phyloP scores from a whole-genome alignment of 2,797 vertebrate species.

The Bovichtus diacanthus region DNA sequence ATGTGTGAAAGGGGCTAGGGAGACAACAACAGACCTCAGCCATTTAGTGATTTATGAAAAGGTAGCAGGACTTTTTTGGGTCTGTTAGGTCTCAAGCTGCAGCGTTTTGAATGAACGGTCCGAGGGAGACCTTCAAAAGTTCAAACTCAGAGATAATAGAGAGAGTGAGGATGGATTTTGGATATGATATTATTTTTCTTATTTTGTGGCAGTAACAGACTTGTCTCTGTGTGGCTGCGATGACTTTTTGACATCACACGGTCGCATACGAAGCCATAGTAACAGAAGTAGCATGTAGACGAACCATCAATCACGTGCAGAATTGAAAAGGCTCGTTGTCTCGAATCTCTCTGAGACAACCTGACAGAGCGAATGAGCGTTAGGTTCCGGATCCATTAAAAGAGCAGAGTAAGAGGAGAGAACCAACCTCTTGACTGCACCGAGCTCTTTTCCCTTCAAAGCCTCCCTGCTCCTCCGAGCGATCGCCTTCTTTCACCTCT shows the following conservation, averaged over 20 bases:
- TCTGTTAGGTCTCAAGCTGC: not conserved
- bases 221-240: not conserved
- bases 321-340: not conserved
- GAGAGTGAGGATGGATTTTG: not conserved
- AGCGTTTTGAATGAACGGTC: not conserved
- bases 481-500: conserved; percentile 29
- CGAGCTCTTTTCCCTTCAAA: conserved; percentile 1
- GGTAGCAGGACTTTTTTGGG: not conserved
- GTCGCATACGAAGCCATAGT: not conserved
- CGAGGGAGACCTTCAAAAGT: too few species aligned
- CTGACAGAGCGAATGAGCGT: not conserved
- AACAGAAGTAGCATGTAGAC: not conserved
- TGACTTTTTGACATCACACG: not conserved
- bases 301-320: not conserved
- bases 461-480: not conserved
- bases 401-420: conserved; percentile 18
- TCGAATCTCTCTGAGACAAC: not conserved
- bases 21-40: not conserved
- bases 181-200: not conserved
- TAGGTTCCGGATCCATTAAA: conserved; percentile 4
- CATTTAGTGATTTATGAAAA: not conserved
- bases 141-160: not conserved
- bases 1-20: not conserved
- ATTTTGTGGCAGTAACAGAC: not conserved
- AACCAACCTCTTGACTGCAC: conserved; percentile 10